Evolutionary conservation across 2,888 invertebrate species (phyloP).

Genomic region (Euspilapteryx auroguttella): DNA sequence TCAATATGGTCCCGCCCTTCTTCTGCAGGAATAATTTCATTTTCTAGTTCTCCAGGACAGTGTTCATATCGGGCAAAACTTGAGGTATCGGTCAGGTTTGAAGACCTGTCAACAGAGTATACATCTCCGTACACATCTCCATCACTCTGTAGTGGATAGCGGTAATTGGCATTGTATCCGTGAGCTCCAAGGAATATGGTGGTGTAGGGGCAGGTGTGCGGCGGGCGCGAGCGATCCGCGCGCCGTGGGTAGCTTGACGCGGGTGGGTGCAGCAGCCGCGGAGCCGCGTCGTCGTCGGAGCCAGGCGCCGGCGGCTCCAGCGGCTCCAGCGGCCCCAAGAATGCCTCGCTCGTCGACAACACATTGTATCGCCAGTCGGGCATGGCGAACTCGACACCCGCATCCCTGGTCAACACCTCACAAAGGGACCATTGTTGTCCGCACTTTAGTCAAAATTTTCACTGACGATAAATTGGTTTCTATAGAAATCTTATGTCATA

Average conservation of each 20-base stretch:
- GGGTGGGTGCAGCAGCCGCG: constrained; percentile 29
- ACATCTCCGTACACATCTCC: constrained; percentile 42
- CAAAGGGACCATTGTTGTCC: constrained; percentile 15
- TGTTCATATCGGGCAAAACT: constrained; percentile 53
- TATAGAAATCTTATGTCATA: constrained; percentile 17
- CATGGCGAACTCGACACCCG: constrained; percentile 33
- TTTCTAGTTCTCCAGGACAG: constrained; percentile 28
- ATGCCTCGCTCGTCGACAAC: constrained; percentile 55
- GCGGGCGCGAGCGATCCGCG: constrained; percentile 48
- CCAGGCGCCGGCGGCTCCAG: constrained; percentile 12
- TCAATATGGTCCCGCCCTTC: constrained; percentile 16
- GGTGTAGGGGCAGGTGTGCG: constrained; percentile 49
- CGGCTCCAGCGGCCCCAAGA: constrained; percentile 24
- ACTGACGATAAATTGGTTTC: constrained; percentile 5
- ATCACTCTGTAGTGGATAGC: constrained; percentile 31
- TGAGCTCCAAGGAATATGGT: constrained; percentile 43
- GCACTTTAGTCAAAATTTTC: constrained; percentile 14
- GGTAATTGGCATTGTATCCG: constrained; percentile 25
- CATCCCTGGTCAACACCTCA: constrained; percentile 31
- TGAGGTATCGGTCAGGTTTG: constrained; percentile 50
- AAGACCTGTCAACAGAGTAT: constrained; percentile 47
- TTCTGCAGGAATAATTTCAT: constrained; percentile 20
- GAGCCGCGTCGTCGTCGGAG: no score
- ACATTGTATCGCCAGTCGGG: constrained; percentile 61
- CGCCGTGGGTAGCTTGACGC: constrained; percentile 56